Evolutionary conservation across 2,797 vertebrate genomes (phyloP), one percentile per base, ranked within the genome.

Genomic region (Sebastes reedi): DNA sequence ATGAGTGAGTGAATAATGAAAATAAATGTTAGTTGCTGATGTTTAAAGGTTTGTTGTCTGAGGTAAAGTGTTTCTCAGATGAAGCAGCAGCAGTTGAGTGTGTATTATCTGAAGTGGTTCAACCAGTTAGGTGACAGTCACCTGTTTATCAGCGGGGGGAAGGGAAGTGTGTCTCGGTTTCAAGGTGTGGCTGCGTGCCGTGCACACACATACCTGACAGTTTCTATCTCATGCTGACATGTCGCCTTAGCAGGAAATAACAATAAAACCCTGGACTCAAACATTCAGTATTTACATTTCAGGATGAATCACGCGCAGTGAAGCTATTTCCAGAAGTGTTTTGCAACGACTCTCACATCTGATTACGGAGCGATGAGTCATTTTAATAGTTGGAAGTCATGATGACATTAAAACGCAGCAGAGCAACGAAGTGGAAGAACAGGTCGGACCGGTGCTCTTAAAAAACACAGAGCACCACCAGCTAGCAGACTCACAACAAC

Each of bases 141-240:
- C 81, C 42, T 84, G 87, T 80, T 81, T 68, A 55, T 67, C 2
- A 11, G 30, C 2, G 67, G 81, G 77, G 84, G 84, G 83, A 73
- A 81, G 88, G 90, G 82, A 82, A 16, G 68, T n/a, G 58, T 34
- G 62, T 69, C 67, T 50, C 32, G 79, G 93, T 95, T 95, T 95
- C 94, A 92, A 92, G 95, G 95, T 90, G 95, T 90, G 95, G 92
- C 46, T 0, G 16, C 16, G 46, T 50, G 39, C 14, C 75, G 2
- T 75, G 3, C 16, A 22, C 62, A 79, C 71, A 4, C 72, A 2
- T 16, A 39, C 36, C 36, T 39, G 50, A 76, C 50, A 58, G 88
- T 90, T 89, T 91, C 84, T 67, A n/a, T 72, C 29, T 7, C 0
- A 3, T 2, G 1, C 5, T 13, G 58, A n/a, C 14, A 10, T 24